phyloP scores from a whole-genome alignment of 2,113 vertebrate species.

The Herpetotheres cachinnans region DNA sequence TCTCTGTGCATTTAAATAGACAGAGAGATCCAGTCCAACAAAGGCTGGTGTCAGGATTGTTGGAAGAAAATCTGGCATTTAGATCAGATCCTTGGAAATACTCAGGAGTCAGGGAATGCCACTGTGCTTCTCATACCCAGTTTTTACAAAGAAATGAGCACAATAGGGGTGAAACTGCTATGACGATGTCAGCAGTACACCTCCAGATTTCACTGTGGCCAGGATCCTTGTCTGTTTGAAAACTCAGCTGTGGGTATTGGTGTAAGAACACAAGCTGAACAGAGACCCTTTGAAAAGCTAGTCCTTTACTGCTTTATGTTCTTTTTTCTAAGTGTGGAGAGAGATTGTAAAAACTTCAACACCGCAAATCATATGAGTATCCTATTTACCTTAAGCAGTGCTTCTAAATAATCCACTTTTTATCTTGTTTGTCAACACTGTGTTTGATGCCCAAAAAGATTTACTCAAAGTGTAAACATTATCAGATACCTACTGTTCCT shows the following conservation, averaged over 20 bases:
- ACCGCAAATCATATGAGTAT: conserved; percentile 4
- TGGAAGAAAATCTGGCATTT: background rate
- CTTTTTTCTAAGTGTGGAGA: background rate
- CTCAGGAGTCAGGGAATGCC: background rate
- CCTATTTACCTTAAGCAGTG: conserved; percentile 25
- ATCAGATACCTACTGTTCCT: conserved; percentile 71
- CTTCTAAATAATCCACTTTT: conserved; percentile 65
- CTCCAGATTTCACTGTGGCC: background rate
- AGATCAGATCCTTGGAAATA: background rate
- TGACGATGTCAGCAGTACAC: background rate
- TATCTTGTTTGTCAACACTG: conserved; percentile 66
- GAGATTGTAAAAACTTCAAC: conserved; percentile 27
- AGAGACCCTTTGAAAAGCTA: background rate
- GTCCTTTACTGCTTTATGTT: background rate
- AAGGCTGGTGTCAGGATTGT: background rate
- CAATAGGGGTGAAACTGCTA: background rate
- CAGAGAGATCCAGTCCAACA: background rate
- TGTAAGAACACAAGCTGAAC: background rate
- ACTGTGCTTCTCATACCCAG: background rate
- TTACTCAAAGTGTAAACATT: conserved; percentile 69
- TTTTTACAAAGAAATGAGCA: background rate
- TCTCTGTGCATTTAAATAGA: background rate
- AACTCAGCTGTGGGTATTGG: background rate
- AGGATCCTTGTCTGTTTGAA: background rate
- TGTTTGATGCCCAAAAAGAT: conserved; percentile 68